Evolutionary conservation across 2,888 invertebrate species (phyloP).

Genomic region (Platycheirus albimanus): DNA sequence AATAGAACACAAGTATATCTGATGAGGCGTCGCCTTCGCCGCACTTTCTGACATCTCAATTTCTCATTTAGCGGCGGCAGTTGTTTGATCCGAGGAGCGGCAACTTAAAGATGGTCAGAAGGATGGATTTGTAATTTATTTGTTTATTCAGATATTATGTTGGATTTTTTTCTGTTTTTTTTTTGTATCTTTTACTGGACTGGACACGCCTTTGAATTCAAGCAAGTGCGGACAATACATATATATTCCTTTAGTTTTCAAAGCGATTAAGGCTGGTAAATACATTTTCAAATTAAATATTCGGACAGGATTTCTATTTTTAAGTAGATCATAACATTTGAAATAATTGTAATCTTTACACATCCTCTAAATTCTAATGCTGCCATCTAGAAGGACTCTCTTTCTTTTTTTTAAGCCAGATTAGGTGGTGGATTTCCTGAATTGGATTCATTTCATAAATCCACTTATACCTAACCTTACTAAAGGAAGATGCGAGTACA

Average conservation of each 20-base stretch:
- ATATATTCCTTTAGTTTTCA: slow-evolving; percentile 66
- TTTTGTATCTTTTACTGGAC: slow-evolving; percentile 31
- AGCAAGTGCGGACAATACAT: slow-evolving; percentile 43
- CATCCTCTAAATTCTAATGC: too few species aligned
- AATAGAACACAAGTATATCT: slow-evolving; percentile 64
- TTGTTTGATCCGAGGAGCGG: slow-evolving; percentile 58
- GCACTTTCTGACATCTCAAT: slow-evolving; percentile 71
- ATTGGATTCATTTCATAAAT: slow-evolving; percentile 73
- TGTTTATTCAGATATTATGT: slow-evolving; percentile 58
- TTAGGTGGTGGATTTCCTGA: slow-evolving; percentile 67
- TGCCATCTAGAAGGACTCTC: not conserved
- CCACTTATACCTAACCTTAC: slow-evolving; percentile 61
- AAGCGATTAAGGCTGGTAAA: slow-evolving; percentile 79
- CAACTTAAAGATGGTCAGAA: slow-evolving; percentile 21
- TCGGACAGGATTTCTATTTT: slow-evolving; percentile 28
- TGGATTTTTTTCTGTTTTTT: slow-evolving; percentile 10
- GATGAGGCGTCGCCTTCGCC: slow-evolving; percentile 69
- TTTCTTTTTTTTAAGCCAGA: slow-evolving; percentile 38
- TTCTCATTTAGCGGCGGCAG: slow-evolving; percentile 69
- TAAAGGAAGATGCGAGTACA: slow-evolving; percentile 17
- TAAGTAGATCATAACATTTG: slow-evolving; percentile 74
- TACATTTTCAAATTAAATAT: slow-evolving; percentile 79
- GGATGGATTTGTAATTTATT: slow-evolving; percentile 62
- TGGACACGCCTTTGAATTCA: slow-evolving; percentile 70
- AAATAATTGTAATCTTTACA: slow-evolving; percentile 73